Percentiles rank a stretch among this genome's conserved stretches.
phyloP scores from a whole-genome alignment of 2,113 vertebrate species.

The Typhlomys cinereus region DNA sequence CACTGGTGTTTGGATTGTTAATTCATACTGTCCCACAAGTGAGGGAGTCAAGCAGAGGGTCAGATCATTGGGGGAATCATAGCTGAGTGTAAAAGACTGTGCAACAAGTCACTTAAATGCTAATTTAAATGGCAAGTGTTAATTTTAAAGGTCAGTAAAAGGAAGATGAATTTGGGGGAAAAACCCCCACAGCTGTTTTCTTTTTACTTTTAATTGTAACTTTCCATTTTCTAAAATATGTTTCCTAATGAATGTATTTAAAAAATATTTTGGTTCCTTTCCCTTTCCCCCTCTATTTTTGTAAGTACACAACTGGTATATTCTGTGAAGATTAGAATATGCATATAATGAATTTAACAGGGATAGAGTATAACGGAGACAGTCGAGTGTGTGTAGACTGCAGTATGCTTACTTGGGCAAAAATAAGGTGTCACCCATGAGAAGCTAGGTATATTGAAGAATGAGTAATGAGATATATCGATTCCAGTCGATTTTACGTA shows the following conservation, averaged over 20 bases:
- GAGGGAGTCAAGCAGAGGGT: neutral
- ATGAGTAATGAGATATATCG: neutral
- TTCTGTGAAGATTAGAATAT: neutral
- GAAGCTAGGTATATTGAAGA: neutral
- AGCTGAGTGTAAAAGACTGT: neutral
- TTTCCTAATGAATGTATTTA: neutral
- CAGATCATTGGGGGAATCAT: neutral
- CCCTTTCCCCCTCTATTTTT: neutral
- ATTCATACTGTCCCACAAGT: neutral
- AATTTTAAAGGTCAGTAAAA: conserved; percentile 12
- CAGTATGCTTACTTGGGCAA: neutral
- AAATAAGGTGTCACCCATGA: neutral
- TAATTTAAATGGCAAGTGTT: neutral
- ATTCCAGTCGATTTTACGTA: neutral
- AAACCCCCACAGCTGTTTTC: neutral
- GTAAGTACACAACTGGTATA: neutral
- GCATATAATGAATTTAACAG: neutral
- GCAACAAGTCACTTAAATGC: neutral
- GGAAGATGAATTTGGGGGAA: neutral
- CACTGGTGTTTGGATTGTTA: neutral
- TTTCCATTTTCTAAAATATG: conserved; percentile 43
- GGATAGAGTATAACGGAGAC: neutral
- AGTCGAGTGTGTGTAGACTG: neutral
- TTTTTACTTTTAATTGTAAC: neutral
- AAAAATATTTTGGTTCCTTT: neutral